Percentiles rank a stretch among this genome's conserved stretches.
phyloP scores from a whole-genome alignment of 2,888 invertebrate genomes.

The Desoria tigrina region DNA sequence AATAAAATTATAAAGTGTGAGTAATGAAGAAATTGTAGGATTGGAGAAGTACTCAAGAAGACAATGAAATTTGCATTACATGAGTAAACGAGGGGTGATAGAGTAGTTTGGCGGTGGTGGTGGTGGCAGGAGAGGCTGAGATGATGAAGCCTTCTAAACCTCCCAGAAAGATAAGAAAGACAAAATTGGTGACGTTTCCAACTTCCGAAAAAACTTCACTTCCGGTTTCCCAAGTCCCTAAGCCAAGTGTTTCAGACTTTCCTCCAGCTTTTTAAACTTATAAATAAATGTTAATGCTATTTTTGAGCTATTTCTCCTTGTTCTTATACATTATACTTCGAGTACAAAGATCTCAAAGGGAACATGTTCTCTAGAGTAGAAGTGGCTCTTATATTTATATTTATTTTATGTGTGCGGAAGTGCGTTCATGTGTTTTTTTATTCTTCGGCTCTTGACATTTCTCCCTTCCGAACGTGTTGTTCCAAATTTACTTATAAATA shows the following conservation, averaged over 20 bases:
- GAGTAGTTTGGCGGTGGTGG: not conserved
- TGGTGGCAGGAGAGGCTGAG: not conserved
- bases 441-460: too few relatives aligned
- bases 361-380: too few relatives aligned
- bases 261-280: not conserved
- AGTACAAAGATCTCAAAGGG: too few relatives aligned
- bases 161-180: not conserved
- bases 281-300: not conserved
- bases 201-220: slow-evolving; percentile 22
- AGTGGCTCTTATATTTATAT: too few relatives aligned
- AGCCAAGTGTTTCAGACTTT: slow-evolving; percentile 2
- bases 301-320: not conserved
- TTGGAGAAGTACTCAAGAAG: too few relatives aligned
- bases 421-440: too few relatives aligned
- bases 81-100: not conserved
- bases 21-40: not conserved
- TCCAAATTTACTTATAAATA: too few relatives aligned
- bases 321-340: too few relatives aligned
- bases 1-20: not conserved
- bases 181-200: slow-evolving; percentile 23
- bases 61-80: not conserved
- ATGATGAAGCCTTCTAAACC: not conserved
- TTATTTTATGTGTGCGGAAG: too few relatives aligned
- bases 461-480: too few relatives aligned
- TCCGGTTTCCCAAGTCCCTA: slow-evolving; percentile 15